Evolutionary conservation across 2,888 invertebrate species (phyloP).

Genomic region (Clepsis dumicolana): DNA sequence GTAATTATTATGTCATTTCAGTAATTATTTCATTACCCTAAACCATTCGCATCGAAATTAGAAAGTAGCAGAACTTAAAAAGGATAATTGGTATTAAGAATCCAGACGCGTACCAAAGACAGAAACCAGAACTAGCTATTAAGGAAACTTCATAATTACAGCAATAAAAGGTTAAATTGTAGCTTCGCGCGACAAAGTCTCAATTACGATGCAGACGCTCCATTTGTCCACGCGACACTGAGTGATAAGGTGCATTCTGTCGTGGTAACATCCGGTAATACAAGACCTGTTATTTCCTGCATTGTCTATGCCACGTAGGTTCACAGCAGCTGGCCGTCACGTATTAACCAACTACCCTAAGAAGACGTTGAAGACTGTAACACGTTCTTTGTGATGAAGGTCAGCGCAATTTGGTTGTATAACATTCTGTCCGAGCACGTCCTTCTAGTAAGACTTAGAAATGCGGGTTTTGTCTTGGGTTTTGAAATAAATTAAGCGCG

Average conservation of each 20-base stretch:
- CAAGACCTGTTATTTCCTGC: slow-evolving; percentile 2
- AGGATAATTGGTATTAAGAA: neutral
- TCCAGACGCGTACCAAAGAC: slow-evolving; percentile 9
- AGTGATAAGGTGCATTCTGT: slow-evolving; percentile 40
- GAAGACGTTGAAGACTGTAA: slow-evolving; percentile 2
- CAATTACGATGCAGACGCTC: slow-evolving; percentile 36
- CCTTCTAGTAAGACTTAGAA: slow-evolving; percentile 14
- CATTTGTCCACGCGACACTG: slow-evolving; percentile 46
- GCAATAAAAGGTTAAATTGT: slow-evolving; percentile 40
- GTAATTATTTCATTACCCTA: too few species aligned
- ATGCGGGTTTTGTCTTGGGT: slow-evolving; percentile 25
- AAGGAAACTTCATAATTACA: slow-evolving; percentile 26
- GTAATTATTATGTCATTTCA: too few species aligned
- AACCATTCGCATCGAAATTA: neutral
- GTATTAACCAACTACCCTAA: slow-evolving; percentile 7
- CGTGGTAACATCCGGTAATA: slow-evolving; percentile 9
- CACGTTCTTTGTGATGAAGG: neutral
- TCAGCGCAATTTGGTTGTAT: slow-evolving; percentile 10
- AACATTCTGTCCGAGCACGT: slow-evolving; percentile 9
- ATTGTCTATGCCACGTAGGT: neutral
- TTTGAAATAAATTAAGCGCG: slow-evolving; percentile 27
- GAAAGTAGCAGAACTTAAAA: neutral
- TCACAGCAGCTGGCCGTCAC: slow-evolving; percentile 5
- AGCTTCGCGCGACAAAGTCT: slow-evolving; percentile 37
- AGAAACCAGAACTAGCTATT: slow-evolving; percentile 4